Evolutionary conservation across 1,140 invertebrate genomes (phyloP).

Genomic region (Tetragnatha versicolor): DNA sequence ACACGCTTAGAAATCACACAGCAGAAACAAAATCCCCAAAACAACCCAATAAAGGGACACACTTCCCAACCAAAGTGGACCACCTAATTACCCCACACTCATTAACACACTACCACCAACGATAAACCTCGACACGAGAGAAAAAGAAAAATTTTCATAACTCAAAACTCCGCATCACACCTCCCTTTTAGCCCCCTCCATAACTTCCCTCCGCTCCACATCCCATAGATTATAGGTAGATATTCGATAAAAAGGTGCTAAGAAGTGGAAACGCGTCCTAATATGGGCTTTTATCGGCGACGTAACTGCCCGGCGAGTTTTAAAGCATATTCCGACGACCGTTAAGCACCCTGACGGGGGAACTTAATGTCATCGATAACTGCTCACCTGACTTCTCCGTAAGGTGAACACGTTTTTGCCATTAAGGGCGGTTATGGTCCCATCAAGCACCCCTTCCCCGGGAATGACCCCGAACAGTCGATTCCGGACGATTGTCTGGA

Average conservation of each 20-base stretch:
- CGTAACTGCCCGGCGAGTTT: constrained; percentile 44
- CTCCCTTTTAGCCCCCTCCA: background rate
- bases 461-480: constrained; percentile 6
- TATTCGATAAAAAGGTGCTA: constrained; percentile 47
- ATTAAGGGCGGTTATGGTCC: constrained; percentile 43
- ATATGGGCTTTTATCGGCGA: constrained; percentile 36
- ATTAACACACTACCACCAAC: too few species aligned
- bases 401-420: constrained; percentile 51
- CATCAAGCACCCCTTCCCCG: constrained; percentile 18
- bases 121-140: background rate
- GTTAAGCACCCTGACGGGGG: constrained; percentile 41
- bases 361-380: constrained; percentile 50
- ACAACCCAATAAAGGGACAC: too few species aligned
- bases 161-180: background rate
- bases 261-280: constrained; percentile 33
- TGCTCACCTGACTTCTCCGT: constrained; percentile 38
- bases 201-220: constrained; percentile 24
- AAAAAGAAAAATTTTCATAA: background rate
- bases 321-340: constrained; percentile 45
- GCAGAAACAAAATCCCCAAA: too few species aligned
- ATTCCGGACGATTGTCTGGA: background rate
- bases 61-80: too few species aligned
- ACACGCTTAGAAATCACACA: too few species aligned
- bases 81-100: too few species aligned
- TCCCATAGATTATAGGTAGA: constrained; percentile 46